These are phyloP conservation scores for Clivina fossor DNA, from an alignment of 2,888 invertebrate genomes.

Conservation along the genomic window DNA sequence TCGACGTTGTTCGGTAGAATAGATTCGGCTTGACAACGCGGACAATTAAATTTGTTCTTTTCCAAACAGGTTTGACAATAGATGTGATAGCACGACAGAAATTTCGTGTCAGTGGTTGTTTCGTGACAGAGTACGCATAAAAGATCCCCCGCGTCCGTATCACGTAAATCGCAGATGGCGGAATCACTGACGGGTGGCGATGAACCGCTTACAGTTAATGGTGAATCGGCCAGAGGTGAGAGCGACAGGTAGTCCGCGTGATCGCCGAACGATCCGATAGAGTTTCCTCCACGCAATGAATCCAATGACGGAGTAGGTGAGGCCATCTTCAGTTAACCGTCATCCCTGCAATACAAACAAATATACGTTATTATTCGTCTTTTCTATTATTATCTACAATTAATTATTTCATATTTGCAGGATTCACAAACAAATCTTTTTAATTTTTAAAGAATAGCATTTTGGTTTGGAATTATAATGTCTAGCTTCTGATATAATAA, in stretches of 20 bases:
- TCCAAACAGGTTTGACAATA: slow-evolving; percentile 83
- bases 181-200: slow-evolving; percentile 85
- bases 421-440: too few species aligned
- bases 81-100: slow-evolving; percentile 79
- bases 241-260: slow-evolving; percentile 73
- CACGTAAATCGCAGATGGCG: slow-evolving; percentile 75
- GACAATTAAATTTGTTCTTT: slow-evolving; percentile 76
- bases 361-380: too few species aligned
- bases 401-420: too few species aligned
- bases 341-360: slow-evolving; percentile 63
- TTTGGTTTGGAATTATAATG: too few species aligned
- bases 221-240: slow-evolving; percentile 64
- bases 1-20: slow-evolving; percentile 48
- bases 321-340: slow-evolving; percentile 91
- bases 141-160: slow-evolving; percentile 47
- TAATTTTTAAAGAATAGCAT: too few species aligned
- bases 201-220: slow-evolving; percentile 82
- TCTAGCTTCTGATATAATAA: too few species aligned
- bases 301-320: slow-evolving; percentile 90
- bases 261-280: slow-evolving; percentile 83
- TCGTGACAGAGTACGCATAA: slow-evolving; percentile 75
- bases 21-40: slow-evolving; percentile 60
- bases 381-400: too few species aligned
- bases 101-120: slow-evolving; percentile 72
- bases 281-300: slow-evolving; percentile 88